phyloP scores from a whole-genome alignment of 2,113 vertebrate genomes.

The Manacus vitellinus region DNA sequence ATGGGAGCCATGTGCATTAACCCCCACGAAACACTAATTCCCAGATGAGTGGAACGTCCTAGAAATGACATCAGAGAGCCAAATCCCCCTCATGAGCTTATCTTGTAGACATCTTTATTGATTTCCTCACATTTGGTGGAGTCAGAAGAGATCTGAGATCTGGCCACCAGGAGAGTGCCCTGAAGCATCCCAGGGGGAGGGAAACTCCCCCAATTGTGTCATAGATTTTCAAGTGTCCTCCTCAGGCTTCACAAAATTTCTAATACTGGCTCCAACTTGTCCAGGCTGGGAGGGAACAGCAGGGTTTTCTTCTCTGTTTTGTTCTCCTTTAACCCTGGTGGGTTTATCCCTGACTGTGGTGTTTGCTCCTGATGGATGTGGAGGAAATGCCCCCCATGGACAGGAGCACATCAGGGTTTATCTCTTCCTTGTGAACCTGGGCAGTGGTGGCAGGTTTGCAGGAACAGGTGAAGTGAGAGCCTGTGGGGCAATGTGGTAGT shows the following conservation, averaged over 20 bases:
- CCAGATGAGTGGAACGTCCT: neutral
- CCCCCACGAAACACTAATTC: neutral
- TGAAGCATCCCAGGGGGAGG: neutral
- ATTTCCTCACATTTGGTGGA: neutral
- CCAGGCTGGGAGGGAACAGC: neutral
- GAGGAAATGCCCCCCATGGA: too few relatives aligned
- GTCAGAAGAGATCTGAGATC: neutral
- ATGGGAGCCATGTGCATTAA: neutral
- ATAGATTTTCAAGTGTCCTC: neutral
- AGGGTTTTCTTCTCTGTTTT: neutral
- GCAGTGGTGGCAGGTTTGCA: neutral
- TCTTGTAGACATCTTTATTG: neutral
- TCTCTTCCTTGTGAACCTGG: neutral
- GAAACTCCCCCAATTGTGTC: neutral
- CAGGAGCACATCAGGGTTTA: neutral
- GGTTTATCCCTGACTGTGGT: rapidly evolving
- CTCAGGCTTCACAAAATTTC: neutral
- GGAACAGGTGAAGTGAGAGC: neutral
- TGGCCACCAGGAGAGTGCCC: too few relatives aligned
- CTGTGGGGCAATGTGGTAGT: too few relatives aligned
- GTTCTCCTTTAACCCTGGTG: neutral
- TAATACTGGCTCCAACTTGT: neutral
- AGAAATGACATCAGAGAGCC: neutral
- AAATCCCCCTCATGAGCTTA: neutral
- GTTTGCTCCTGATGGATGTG: neutral